Conservation (phyloP, 2,888 invertebrate species). For the Cremastinae sp. region DNA sequence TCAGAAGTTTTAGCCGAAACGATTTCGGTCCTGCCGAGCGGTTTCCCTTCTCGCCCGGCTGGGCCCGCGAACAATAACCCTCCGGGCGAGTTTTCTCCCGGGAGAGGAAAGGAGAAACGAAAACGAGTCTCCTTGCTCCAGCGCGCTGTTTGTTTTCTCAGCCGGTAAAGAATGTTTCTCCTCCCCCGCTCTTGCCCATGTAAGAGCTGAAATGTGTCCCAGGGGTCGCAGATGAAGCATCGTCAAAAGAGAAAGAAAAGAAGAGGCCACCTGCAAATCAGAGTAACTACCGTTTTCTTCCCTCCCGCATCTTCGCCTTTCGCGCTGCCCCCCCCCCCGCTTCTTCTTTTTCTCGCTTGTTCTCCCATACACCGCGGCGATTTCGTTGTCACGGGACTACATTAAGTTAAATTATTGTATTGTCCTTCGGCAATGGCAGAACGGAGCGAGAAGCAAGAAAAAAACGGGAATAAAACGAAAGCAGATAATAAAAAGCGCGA, state of each 20-base stretch:
- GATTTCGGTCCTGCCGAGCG: not conserved
- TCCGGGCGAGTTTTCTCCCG: slow-evolving; percentile 18
- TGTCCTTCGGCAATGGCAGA: slow-evolving; percentile 64
- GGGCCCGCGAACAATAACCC: slow-evolving; percentile 3
- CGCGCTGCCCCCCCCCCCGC: too few species aligned
- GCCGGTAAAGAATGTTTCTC: slow-evolving; percentile 29
- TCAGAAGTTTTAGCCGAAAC: too few species aligned
- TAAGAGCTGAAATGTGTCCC: slow-evolving; percentile 71
- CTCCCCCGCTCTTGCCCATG: slow-evolving; percentile 23
- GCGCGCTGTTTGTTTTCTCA: slow-evolving; percentile 30
- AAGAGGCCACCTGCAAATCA: slow-evolving; percentile 75
- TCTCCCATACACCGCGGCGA: slow-evolving; percentile 13
- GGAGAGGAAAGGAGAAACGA: slow-evolving; percentile 26
- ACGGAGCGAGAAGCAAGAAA: slow-evolving; percentile 50
- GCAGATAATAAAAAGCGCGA: slow-evolving; percentile 41
- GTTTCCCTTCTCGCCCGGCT: not conserved
- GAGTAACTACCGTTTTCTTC: slow-evolving; percentile 72
- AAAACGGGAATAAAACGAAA: not conserved
- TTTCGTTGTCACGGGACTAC: slow-evolving; percentile 73
- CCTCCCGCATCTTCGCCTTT: slow-evolving; percentile 1
- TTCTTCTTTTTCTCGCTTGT: slow-evolving; percentile 3
- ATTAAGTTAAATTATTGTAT: slow-evolving; percentile 76
- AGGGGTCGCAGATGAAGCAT: slow-evolving; percentile 74
- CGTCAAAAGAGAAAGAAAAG: slow-evolving; percentile 71
- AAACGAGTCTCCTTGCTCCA: not conserved